These are phyloP conservation scores for Apamea sordens DNA, from an alignment of 2,888 invertebrate species.

Conservation along the genomic window DNA sequence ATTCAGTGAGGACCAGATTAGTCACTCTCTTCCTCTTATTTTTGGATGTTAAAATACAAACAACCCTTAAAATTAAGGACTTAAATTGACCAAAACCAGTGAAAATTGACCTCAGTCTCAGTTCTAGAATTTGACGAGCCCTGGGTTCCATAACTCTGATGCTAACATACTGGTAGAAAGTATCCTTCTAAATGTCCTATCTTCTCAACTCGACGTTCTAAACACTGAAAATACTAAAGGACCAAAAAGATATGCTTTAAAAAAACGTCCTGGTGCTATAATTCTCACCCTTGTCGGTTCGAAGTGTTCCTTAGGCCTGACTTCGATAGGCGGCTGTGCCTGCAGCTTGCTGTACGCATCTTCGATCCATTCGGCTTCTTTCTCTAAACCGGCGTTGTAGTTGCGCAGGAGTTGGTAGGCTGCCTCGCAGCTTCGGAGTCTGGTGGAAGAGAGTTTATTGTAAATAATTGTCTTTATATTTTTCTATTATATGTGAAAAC, in stretches of 20 bases:
- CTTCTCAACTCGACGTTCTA: background rate
- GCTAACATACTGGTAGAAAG: slow-evolving; percentile 3
- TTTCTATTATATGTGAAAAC: background rate
- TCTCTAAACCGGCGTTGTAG: slow-evolving; percentile 96
- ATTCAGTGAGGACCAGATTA: slow-evolving; percentile 42
- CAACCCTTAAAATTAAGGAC: slow-evolving; percentile 27
- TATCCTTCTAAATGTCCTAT: background rate
- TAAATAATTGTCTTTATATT: slow-evolving; percentile 2
- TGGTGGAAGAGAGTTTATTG: slow-evolving; percentile 75
- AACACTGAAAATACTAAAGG: slow-evolving; percentile 2
- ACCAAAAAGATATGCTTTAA: background rate
- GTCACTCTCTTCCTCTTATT: slow-evolving; percentile 26
- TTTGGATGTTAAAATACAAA: slow-evolving; percentile 34
- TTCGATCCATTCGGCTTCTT: slow-evolving; percentile 97
- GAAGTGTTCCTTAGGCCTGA: slow-evolving; percentile 93
- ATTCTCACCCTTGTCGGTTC: slow-evolving; percentile 94
- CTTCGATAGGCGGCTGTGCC: slow-evolving; percentile 92
- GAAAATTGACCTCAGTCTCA: background rate
- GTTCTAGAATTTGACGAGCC: background rate
- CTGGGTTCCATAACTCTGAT: background rate
- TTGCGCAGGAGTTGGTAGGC: slow-evolving; percentile 97
- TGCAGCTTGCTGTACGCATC: slow-evolving; percentile 95
- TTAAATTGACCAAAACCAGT: slow-evolving; percentile 21
- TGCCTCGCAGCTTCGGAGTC: slow-evolving; percentile 97
- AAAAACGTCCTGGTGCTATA: background rate